Evolutionary conservation across 37 sponge, comb jelly and placozoan species (phyloP).

Genomic region (Hexactinellida sp.): DNA sequence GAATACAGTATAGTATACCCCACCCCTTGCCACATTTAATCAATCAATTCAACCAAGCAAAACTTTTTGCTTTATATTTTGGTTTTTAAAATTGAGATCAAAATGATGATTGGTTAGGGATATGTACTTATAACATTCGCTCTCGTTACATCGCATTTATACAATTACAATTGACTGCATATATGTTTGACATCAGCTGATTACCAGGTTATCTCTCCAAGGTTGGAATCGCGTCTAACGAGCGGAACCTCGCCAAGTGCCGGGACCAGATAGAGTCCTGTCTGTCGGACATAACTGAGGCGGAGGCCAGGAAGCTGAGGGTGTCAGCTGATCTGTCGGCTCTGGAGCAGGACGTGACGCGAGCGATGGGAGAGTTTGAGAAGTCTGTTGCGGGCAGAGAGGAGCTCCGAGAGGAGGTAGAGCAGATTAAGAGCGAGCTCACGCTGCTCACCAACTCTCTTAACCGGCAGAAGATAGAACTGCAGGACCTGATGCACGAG

Average conservation of each 20-base stretch:
- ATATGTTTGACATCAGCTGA: no score
- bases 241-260: conserved; percentile 50
- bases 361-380: conserved; percentile 41
- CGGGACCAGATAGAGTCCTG: conserved; percentile 41
- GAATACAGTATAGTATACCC: no score
- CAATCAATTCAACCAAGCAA: no score
- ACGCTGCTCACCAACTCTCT: not conserved
- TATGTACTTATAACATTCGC: no score
- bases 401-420: conserved; percentile 33
- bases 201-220: no score
- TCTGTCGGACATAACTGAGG: conserved; percentile 36
- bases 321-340: conserved; percentile 19
- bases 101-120: no score
- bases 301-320: conserved; percentile 14
- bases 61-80: no score
- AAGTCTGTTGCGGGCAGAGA: conserved; percentile 32
- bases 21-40: no score
- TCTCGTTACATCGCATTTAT: no score
- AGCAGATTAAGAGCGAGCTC: conserved; percentile 5
- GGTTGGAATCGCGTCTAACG: not conserved
- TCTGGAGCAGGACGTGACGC: conserved; percentile 56
- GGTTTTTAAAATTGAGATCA: no score
- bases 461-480: not conserved
- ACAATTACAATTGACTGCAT: no score
- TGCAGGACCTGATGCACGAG: conserved; percentile 50